These are phyloP conservation scores for Karalla daura DNA, from an alignment of 2,797 vertebrate genomes.

Conservation along the genomic window DNA sequence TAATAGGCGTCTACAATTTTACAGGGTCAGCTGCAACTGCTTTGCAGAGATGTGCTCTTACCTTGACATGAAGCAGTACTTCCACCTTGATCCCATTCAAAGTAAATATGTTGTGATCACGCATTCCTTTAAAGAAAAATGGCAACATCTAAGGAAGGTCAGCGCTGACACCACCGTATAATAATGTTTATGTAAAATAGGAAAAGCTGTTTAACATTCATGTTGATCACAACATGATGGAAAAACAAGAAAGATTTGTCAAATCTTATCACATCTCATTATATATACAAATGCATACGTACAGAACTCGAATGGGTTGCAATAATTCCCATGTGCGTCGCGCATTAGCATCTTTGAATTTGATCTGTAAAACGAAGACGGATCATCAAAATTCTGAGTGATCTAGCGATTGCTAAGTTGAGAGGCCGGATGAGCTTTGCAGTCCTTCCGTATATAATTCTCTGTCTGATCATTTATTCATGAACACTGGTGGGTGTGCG, in stretches of 20 bases:
- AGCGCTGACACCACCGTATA: not conserved
- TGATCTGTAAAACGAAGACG: not conserved
- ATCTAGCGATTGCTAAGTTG: not conserved
- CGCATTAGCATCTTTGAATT: not conserved
- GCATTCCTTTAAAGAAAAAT: no score
- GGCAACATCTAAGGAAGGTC: no score
- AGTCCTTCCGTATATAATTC: conserved; percentile 2
- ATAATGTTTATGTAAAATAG: not conserved
- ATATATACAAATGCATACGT: not conserved
- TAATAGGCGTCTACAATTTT: no score
- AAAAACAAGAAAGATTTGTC: not conserved
- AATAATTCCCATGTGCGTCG: not conserved
- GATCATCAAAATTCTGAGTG: conserved; percentile 5
- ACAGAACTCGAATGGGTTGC: not conserved
- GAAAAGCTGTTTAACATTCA: not conserved
- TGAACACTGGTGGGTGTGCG: not conserved
- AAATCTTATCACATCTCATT: not conserved
- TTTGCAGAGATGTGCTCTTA: no score
- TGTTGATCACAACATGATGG: not conserved
- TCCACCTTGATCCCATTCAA: no score
- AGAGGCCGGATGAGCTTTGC: not conserved
- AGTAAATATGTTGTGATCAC: no score
- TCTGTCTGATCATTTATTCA: conserved; percentile 17
- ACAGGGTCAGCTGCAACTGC: not conserved
- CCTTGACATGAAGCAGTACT: no score